phyloP scores from a whole-genome alignment of 2,113 vertebrate species.

The Dicentrarchus labrax region DNA sequence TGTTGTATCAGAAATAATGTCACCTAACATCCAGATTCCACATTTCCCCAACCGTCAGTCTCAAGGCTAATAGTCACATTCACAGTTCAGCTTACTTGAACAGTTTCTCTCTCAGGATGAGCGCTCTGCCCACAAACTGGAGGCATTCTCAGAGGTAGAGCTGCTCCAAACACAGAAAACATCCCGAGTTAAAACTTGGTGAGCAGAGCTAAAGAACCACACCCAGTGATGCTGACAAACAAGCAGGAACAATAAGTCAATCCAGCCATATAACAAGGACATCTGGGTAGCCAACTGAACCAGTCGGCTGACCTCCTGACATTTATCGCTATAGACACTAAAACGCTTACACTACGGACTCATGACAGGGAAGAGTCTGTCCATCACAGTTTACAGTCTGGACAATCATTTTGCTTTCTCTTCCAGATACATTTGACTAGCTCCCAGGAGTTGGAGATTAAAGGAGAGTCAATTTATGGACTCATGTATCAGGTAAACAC shows the following conservation, averaged over 20 bases:
- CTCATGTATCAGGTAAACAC: no score
- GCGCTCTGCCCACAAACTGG: neutral
- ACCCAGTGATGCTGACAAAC: neutral
- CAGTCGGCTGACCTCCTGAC: no score
- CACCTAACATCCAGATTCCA: slow-evolving; percentile 8
- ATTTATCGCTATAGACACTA: no score
- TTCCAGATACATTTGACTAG: neutral
- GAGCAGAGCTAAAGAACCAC: slow-evolving; percentile 1
- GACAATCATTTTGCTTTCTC: neutral
- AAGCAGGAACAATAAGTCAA: neutral
- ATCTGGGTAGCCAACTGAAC: neutral
- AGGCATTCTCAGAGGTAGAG: slow-evolving; percentile 7
- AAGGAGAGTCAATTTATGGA: no score
- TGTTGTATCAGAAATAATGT: neutral
- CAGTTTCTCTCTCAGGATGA: neutral
- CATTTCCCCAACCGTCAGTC: slow-evolving; percentile 7
- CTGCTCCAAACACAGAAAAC: slow-evolving; percentile 1
- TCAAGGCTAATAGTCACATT: slow-evolving; percentile 56
- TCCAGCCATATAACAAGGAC: neutral
- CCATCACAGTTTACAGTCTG: no score
- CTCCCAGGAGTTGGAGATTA: neutral
- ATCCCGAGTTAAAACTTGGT: neutral
- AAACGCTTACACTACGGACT: no score
- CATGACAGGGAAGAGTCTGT: no score
- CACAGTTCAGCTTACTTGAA: slow-evolving; percentile 45